Conservation (phyloP, 2,888 invertebrate genomes). For the Trissolcus brochymenae region DNA sequence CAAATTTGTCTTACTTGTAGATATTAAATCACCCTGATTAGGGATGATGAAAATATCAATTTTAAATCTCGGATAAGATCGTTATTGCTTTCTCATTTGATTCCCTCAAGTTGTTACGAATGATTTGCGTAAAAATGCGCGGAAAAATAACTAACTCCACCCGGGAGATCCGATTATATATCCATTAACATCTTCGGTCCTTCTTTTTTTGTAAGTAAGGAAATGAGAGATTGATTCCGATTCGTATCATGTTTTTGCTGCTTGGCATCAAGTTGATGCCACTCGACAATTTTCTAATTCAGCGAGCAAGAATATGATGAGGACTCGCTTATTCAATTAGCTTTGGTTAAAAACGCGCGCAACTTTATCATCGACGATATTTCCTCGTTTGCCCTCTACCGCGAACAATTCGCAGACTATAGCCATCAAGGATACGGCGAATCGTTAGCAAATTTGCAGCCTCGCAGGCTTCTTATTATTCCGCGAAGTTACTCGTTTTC, state of each 20-base stretch:
- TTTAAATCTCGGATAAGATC: not conserved
- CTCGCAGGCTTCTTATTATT: slow-evolving; percentile 53
- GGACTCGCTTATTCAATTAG: slow-evolving; percentile 42
- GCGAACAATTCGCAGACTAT: slow-evolving; percentile 48
- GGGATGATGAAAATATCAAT: too few relatives aligned
- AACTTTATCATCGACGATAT: slow-evolving; percentile 40
- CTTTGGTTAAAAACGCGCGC: slow-evolving; percentile 38
- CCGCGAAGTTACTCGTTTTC: slow-evolving; percentile 59
- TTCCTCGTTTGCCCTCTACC: slow-evolving; percentile 23
- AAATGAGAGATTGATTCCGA: slow-evolving; percentile 22
- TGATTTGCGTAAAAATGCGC: not conserved
- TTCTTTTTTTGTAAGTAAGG: slow-evolving; percentile 6
- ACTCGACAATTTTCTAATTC: slow-evolving; percentile 44
- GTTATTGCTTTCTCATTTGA: not conserved
- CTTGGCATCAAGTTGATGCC: slow-evolving; percentile 13
- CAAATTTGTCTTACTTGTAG: not conserved
- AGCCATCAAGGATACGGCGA: slow-evolving; percentile 34
- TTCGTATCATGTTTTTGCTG: slow-evolving; percentile 20
- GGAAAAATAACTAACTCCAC: slow-evolving; percentile 7
- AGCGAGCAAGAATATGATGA: slow-evolving; percentile 47
- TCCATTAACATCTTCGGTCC: slow-evolving; percentile 19
- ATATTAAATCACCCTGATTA: too few relatives aligned
- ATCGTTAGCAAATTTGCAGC: slow-evolving; percentile 55
- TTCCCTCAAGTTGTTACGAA: too few relatives aligned
- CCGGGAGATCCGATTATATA: slow-evolving; percentile 14